A percentile compares a stretch with the other conserved stretches of the same genome.
These are phyloP conservation scores for Hydropsyche tenuis DNA, from an alignment of 1,140 invertebrate genomes.

Conservation along the genomic window DNA sequence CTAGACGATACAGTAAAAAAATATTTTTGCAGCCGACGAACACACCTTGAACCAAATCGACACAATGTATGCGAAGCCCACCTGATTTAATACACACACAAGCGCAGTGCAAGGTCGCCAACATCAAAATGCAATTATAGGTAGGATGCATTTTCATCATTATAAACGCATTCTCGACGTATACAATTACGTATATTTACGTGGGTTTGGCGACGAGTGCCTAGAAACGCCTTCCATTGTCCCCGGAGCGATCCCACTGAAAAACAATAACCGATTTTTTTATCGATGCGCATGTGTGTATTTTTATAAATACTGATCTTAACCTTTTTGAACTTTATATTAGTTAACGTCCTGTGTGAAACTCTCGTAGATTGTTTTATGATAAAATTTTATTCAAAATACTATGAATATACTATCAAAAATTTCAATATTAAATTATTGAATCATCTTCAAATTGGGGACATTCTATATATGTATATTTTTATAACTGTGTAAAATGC, in stretches of 20 bases:
- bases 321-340: too few species aligned
- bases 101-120: slow-evolving; percentile 9
- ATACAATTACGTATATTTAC: background rate
- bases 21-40: background rate
- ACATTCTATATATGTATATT: too few species aligned
- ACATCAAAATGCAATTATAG: slow-evolving; percentile 7
- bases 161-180: slow-evolving; percentile 16
- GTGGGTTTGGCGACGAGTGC: background rate
- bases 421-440: too few species aligned
- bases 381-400: too few species aligned
- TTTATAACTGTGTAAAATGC: too few species aligned
- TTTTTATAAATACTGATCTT: too few species aligned
- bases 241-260: background rate
- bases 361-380: background rate
- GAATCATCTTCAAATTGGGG: too few species aligned
- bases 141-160: slow-evolving; percentile 28
- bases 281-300: too few species aligned
- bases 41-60: slow-evolving; percentile 15
- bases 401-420: too few species aligned
- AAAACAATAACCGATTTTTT: too few species aligned
- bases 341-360: too few species aligned
- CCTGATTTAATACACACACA: background rate
- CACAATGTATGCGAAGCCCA: slow-evolving; percentile 8
- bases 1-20: background rate
- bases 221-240: background rate